Evolutionary conservation across 2,888 invertebrate species (phyloP), one percentile per base, ranked within the genome.

Genomic region (Folsomia candida): DNA sequence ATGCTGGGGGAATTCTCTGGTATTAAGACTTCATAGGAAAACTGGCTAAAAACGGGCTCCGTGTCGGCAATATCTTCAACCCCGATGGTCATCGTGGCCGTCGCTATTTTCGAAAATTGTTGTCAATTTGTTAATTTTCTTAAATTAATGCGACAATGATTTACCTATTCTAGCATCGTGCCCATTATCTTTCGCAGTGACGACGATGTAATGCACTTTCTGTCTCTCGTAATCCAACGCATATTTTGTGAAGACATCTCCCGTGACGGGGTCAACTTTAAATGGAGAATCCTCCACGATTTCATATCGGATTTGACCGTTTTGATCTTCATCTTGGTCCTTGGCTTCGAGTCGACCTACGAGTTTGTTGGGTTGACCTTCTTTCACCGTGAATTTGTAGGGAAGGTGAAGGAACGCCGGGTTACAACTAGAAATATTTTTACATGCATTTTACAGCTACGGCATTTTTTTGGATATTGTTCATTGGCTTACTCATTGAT

Each of bases 111-210:
- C n/a, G n/a, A n/a, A n/a, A n/a, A n/a, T n/a, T n/a, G n/a, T n/a
- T n/a, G n/a, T n/a, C n/a, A n/a, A n/a, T n/a, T n/a, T n/a, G n/a
- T n/a, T n/a, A n/a, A n/a, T n/a, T n/a, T n/a, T n/a, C n/a, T n/a
- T n/a, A n/a, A n/a, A n/a, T n/a, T n/a, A n/a, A n/a, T n/a, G n/a
- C n/a, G n/a, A n/a, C n/a, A n/a, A n/a, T n/a, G n/a, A n/a, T n/a
- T n/a, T n/a, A n/a, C n/a, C n/a, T n/a, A n/a, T n/a, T 18, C 94
- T 87, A 2, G 91, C 89, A 85, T 94, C 93, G 0, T 90, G 88
- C 0, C 93, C 94, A 24, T 92, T 92, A 81, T 95, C 95, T 81
- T 89, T 90, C 1, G 94, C 94, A 0, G 93, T 94, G 9, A 94
- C 92, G 57, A 93, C 92, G 83, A 94, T 74, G 60, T 71, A 47